Conservation (phyloP, 2,797 vertebrate genomes). For the Gymnocypris eckloni region DNA sequence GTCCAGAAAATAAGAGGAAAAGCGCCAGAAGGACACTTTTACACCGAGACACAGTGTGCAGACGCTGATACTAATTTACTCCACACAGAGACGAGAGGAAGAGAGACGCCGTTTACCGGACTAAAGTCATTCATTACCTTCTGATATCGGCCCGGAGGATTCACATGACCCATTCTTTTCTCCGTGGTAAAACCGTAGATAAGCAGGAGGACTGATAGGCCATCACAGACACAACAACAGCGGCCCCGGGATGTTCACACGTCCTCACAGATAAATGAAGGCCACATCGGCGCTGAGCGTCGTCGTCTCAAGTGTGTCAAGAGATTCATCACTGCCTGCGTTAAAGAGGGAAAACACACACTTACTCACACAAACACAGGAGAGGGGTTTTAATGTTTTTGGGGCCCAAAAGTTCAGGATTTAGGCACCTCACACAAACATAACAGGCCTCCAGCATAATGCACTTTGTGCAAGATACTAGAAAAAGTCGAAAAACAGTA, state of each 20-base stretch:
- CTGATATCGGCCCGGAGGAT: constrained; percentile 76
- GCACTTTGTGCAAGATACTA: neutral
- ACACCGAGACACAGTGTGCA: constrained; percentile 40
- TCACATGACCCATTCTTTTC: constrained; percentile 78
- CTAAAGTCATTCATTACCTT: constrained; percentile 69
- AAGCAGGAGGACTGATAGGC: constrained; percentile 91
- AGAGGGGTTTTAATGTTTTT: neutral
- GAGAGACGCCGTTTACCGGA: constrained; percentile 59
- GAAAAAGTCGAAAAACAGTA: neutral
- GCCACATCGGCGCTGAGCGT: constrained; percentile 87
- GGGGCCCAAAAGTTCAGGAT: neutral
- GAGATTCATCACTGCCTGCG: constrained; percentile 94
- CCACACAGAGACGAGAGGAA: constrained; percentile 66
- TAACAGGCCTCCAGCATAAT: neutral
- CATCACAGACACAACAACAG: constrained; percentile 87
- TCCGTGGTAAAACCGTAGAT: constrained; percentile 81
- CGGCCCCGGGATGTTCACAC: constrained; percentile 89
- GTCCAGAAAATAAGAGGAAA: constrained; percentile 68
- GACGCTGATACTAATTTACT: constrained; percentile 74
- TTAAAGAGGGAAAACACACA: constrained; percentile 88
- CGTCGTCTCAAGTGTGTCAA: constrained; percentile 89
- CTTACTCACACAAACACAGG: neutral
- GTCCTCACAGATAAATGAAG: constrained; percentile 95
- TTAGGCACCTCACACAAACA: neutral
- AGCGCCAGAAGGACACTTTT: constrained; percentile 63